A percentile compares a stretch with the other conserved stretches of the same genome.
Conservation (phyloP, 2,797 vertebrate species). For the Agapornis canus region DNA sequence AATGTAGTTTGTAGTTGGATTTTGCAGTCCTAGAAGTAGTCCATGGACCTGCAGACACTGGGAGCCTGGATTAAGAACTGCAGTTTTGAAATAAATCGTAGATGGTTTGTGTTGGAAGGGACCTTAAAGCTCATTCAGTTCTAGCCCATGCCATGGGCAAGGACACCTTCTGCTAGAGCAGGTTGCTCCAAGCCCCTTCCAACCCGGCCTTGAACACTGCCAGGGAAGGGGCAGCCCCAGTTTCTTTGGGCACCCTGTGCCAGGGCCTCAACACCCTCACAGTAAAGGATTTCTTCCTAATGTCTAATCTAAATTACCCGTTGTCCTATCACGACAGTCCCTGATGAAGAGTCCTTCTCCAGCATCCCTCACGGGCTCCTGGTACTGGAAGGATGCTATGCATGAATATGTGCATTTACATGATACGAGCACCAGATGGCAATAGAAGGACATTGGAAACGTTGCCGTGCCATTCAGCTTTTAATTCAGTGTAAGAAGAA, state of each 20-base stretch:
- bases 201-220: background rate
- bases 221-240: background rate
- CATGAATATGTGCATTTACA: accelerated
- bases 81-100: background rate
- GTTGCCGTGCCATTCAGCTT: background rate
- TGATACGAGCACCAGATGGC: conserved; percentile 17
- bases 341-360: background rate
- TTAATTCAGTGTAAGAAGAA: background rate
- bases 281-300: background rate
- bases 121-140: background rate
- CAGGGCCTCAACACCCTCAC: background rate
- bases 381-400: background rate
- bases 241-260: background rate
- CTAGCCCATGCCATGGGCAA: accelerated
- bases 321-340: background rate
- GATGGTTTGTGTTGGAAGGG: background rate
- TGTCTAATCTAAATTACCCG: background rate
- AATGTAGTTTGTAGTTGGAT: background rate
- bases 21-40: background rate
- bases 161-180: background rate
- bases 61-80: too few species aligned
- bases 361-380: background rate
- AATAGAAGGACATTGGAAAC: background rate
- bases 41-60: background rate
- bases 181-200: background rate